These are phyloP conservation scores for Melanerpes aurifrons DNA, from an alignment of 2,113 vertebrate species.

Conservation along the genomic window DNA sequence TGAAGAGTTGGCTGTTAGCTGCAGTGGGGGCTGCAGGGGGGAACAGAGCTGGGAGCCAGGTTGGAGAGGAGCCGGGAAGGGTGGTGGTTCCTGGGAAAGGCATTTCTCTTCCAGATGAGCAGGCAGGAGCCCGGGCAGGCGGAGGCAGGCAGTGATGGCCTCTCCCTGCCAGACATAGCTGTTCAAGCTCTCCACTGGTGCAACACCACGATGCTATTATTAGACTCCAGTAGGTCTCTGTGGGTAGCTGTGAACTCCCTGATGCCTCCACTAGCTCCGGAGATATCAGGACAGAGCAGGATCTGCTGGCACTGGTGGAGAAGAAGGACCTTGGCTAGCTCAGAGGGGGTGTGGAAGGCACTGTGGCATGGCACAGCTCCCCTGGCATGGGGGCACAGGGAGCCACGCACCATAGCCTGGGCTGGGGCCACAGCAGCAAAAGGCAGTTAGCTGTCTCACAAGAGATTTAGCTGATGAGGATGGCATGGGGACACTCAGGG, in stretches of 20 bases:
- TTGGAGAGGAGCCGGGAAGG: background rate
- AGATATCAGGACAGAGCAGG: slow-evolving; percentile 24
- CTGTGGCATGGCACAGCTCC: background rate
- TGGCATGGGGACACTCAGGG: background rate
- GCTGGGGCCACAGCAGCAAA: background rate
- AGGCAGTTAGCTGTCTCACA: background rate
- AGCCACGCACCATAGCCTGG: background rate
- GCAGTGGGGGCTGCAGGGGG: background rate
- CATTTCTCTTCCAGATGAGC: slow-evolving; percentile 15
- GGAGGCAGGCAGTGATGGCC: background rate
- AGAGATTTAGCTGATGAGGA: background rate
- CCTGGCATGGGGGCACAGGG: fast-evolving
- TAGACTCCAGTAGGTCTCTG: slow-evolving; percentile 49
- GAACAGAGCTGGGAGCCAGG: background rate
- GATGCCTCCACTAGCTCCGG: slow-evolving; percentile 39
- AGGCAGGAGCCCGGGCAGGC: background rate
- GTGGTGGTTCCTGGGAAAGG: background rate
- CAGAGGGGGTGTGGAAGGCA: background rate
- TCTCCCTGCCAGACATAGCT: background rate
- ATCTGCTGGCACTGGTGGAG: slow-evolving; percentile 45
- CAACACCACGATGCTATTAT: background rate
- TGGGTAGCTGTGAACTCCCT: slow-evolving; percentile 44
- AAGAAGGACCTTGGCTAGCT: background rate
- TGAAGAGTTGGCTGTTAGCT: background rate
- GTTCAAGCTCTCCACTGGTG: slow-evolving; percentile 19